Conservation (phyloP, 2,888 invertebrate species). For the Drosophila nigritarsus region DNA sequence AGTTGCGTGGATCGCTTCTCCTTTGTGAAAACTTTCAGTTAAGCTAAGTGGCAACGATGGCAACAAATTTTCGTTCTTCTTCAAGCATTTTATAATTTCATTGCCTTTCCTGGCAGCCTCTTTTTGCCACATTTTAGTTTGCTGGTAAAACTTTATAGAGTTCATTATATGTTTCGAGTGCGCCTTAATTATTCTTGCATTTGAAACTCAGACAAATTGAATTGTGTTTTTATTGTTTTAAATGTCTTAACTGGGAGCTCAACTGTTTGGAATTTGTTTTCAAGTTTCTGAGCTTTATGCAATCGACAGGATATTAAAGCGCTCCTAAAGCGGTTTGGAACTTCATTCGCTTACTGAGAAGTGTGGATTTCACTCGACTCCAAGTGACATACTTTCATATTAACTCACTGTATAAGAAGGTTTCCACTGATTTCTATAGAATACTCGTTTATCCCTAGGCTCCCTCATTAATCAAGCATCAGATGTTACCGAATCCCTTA, state of each 20-base stretch:
- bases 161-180: constrained; percentile 47
- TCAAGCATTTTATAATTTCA: constrained; percentile 47
- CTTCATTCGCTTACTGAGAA: not conserved
- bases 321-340: not conserved
- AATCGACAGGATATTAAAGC: constrained; percentile 19
- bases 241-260: constrained; percentile 18
- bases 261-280: constrained; percentile 25
- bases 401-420: not conserved
- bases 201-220: constrained; percentile 35
- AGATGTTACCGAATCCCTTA: not conserved
- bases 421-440: not conserved
- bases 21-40: constrained; percentile 43
- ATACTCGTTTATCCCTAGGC: not conserved
- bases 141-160: constrained; percentile 50
- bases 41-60: constrained; percentile 21
- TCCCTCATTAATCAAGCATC: constrained; percentile 4
- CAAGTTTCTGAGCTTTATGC: constrained; percentile 12
- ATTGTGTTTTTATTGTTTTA: constrained; percentile 33
- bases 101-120: constrained; percentile 19
- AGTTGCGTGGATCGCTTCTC: constrained; percentile 23
- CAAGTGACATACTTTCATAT: not conserved
- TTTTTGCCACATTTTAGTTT: constrained; percentile 37
- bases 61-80: constrained; percentile 38
- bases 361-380: not conserved
- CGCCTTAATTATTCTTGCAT: constrained; percentile 48